A percentile compares a stretch with the other conserved stretches of the same genome.
Evolutionary conservation across 2,113 vertebrate species (phyloP).

Genomic region (Pavo muticus): DNA sequence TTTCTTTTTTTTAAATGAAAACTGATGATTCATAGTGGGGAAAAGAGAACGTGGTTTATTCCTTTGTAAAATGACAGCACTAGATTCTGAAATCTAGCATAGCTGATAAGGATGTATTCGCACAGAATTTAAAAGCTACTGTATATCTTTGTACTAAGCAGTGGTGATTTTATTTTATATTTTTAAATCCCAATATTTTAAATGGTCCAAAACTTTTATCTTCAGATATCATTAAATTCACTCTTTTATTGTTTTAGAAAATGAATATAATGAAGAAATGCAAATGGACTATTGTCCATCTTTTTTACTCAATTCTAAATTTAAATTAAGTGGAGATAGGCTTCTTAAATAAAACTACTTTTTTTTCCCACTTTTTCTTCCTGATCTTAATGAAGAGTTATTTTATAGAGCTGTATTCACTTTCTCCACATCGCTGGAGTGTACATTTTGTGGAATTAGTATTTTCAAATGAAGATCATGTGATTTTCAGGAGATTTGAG

Average conservation of each 20-base stretch:
- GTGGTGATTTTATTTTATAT: not conserved
- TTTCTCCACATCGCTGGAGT: not conserved
- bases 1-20: not conserved
- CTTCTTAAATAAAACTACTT: not conserved
- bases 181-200: not conserved
- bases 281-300: not conserved
- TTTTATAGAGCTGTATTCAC: not conserved
- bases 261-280: not conserved
- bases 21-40: slow-evolving; percentile 4
- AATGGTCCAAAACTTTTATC: not conserved
- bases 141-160: not conserved
- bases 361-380: not conserved
- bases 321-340: not conserved
- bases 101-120: not conserved
- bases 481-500: not conserved
- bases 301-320: not conserved
- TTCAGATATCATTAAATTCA: not conserved
- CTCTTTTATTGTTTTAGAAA: not conserved
- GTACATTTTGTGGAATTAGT: not conserved
- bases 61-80: slow-evolving; percentile 5
- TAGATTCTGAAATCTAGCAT: not conserved
- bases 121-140: slow-evolving; percentile 24
- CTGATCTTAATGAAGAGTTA: not conserved
- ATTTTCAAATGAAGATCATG: not conserved
- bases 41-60: not conserved